These are phyloP conservation scores for Agapostemon virescens DNA, from an alignment of 2,888 invertebrate genomes.

Conservation along the genomic window DNA sequence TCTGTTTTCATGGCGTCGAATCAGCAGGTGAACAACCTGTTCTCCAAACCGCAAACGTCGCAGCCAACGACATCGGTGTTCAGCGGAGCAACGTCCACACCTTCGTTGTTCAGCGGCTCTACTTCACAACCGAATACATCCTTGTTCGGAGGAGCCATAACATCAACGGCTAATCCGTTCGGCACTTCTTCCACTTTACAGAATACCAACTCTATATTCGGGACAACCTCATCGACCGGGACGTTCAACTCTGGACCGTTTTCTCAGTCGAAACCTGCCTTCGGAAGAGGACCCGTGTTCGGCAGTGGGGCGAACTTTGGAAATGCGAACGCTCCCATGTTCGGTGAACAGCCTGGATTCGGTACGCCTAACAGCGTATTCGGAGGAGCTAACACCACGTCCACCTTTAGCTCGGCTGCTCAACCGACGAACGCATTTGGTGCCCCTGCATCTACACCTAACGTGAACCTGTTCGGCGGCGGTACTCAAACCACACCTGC, in stretches of 20 bases:
- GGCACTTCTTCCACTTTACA: constrained; percentile 54
- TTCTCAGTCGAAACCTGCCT: constrained; percentile 68
- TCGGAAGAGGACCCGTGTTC: constrained; percentile 74
- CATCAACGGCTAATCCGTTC: constrained; percentile 61
- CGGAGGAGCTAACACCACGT: constrained; percentile 71
- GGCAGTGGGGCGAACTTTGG: constrained; percentile 67
- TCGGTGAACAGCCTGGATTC: constrained; percentile 66
- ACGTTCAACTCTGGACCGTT: constrained; percentile 66
- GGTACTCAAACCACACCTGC: constrained; percentile 27
- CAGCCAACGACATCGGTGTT: constrained; percentile 67
- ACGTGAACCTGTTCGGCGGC: constrained; percentile 45
- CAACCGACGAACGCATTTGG: constrained; percentile 53
- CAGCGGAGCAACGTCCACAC: constrained; percentile 53
- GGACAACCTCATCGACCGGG: constrained; percentile 50
- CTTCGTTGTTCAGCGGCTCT: constrained; percentile 69
- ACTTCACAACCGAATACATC: constrained; percentile 64
- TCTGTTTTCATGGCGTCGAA: constrained; percentile 64
- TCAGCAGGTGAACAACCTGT: constrained; percentile 63
- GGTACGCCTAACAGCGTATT: constrained; percentile 69
- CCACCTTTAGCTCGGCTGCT: constrained; percentile 50
- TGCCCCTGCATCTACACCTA: constrained; percentile 32
- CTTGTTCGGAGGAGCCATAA: constrained; percentile 68
- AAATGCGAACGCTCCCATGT: constrained; percentile 56
- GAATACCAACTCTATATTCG: constrained; percentile 57
- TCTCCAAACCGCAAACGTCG: constrained; percentile 66